Conservation (phyloP, 2,888 invertebrate genomes). For the Sipha maydis region DNA sequence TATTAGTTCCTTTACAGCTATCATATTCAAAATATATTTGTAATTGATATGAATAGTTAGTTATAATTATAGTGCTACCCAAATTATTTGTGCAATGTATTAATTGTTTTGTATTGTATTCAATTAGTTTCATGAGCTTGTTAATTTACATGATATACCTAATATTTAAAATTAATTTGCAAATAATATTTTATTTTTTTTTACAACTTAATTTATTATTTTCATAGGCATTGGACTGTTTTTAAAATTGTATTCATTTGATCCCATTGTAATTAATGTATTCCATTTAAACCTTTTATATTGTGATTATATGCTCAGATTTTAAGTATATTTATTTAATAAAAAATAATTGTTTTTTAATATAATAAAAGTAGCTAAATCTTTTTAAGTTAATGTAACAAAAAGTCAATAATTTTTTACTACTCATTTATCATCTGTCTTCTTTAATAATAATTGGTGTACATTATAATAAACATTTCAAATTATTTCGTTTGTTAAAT, state of each 20-base stretch:
- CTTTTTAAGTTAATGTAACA: not conserved
- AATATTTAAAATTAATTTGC: not conserved
- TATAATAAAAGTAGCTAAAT: not conserved
- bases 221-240: not conserved
- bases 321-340: not conserved
- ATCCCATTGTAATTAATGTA: not conserved
- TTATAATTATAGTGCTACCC: not conserved
- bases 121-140: conserved; percentile 14
- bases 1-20: not conserved
- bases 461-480: not conserved
- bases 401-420: not conserved
- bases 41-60: not conserved
- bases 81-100: conserved; percentile 16
- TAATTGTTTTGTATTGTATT: not conserved
- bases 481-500: not conserved
- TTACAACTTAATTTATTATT: conserved; percentile 12
- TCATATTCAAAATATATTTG: not conserved
- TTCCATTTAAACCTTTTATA: not conserved
- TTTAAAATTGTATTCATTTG: not conserved
- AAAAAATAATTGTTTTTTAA: not conserved
- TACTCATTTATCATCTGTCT: not conserved
- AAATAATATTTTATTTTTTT: conserved; percentile 25
- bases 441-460: not conserved
- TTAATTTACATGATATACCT: not conserved
- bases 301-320: not conserved